Conservation (phyloP, 2,113 vertebrate species). For the Peromyscus maniculatus region DNA sequence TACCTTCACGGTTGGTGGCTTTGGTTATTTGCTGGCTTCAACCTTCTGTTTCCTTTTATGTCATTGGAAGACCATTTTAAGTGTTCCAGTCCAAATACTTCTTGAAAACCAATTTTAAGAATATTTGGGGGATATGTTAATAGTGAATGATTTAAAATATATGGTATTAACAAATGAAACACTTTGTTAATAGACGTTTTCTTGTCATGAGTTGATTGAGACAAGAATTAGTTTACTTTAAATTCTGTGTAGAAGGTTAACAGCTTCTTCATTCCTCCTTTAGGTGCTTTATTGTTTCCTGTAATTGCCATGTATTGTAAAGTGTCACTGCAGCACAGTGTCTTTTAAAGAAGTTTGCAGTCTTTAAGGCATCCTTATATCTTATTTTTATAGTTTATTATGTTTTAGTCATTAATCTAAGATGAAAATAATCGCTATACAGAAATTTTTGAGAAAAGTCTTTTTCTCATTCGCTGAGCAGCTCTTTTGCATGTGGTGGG, state of each 20-base stretch:
- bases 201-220: neutral
- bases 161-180: conserved; percentile 20
- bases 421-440: conserved; percentile 20
- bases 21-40: conserved; percentile 42
- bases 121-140: neutral
- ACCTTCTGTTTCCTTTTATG: conserved; percentile 29
- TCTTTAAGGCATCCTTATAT: neutral
- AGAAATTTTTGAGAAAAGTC: conserved; percentile 26
- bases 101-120: conserved; percentile 51
- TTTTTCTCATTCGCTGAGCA: neutral
- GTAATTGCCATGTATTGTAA: neutral
- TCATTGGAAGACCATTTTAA: conserved; percentile 38
- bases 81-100: conserved; percentile 3
- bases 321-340: neutral
- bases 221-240: conserved; percentile 50
- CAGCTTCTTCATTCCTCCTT: conserved; percentile 49
- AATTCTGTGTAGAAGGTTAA: conserved; percentile 42
- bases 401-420: conserved; percentile 33
- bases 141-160: neutral
- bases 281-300: conserved; percentile 1
- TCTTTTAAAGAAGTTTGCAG: neutral
- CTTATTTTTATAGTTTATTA: conserved; percentile 30
- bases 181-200: conserved; percentile 13
- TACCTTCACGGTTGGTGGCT: neutral
- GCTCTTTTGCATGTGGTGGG: neutral